Evolutionary conservation across 2,797 vertebrate genomes (phyloP), one percentile per base, ranked within the genome.

Genomic region (Miopithecus talapoin): DNA sequence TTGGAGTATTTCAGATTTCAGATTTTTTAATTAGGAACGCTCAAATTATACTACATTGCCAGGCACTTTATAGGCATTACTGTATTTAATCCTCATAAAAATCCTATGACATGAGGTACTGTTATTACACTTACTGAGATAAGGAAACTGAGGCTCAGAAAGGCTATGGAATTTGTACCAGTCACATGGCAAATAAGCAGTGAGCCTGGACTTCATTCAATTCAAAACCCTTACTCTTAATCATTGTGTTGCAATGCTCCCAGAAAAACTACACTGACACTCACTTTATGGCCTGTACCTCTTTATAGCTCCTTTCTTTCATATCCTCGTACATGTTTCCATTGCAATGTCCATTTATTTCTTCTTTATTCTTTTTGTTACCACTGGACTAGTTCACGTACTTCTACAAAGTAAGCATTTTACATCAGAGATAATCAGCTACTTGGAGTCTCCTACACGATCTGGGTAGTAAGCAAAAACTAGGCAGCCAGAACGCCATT

Each of bases 401-500:
- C 50, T 48, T 59, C 75, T 48, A 6, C 28, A 24, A 9, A 91
- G 53, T 39, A 36, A 81, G 19, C 4, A 30, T 21, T 94, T 36
- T 70, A 24, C 48, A 11, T 70, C 89, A 86, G 11, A 94, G 57
- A 7, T n/a, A 16, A 70, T 70, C 30, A 39, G 26, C 36, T 22
- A 17, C 76, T 81, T 33, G 36, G 46, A n/a, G 4, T 48, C 48
- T 41, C 78, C 78, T 24, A 17, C 48, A 21, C 1, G 2, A 79
- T 75, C 21, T 13, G 50, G 11, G 0, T 11, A 74, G 13, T 28
- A 48, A 50, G 2, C 10, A 39, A 39, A 76, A n/a, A 24, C 7
- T 3, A n/a, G 10, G 13, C 1, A 6, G 0, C 14, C 26, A 57
- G 74, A 78, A 4, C 7, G 68, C 24, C 41, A 4, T 5, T n/a